phyloP scores from a whole-genome alignment of 1,140 invertebrate species.

The Zaprionus capensis region DNA sequence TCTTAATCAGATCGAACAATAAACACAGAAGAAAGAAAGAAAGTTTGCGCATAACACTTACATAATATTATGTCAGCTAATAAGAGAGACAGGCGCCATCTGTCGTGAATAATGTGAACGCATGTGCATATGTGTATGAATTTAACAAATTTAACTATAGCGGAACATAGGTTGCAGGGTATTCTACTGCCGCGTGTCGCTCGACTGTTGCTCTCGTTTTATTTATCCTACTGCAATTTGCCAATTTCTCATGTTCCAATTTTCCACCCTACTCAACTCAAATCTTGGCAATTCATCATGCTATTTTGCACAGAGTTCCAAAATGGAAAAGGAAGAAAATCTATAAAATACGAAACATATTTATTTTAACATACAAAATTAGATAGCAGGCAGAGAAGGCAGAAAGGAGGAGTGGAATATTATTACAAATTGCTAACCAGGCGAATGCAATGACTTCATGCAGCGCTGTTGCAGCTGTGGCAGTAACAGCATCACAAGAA shows the following conservation, averaged over 20 bases:
- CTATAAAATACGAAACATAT: conserved; percentile 16
- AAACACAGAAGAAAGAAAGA: no score
- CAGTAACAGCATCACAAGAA: conserved; percentile 33
- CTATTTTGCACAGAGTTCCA: background rate
- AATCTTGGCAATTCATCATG: conserved; percentile 17
- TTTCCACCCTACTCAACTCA: conserved; percentile 2
- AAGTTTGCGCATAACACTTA: no score
- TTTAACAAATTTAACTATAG: no score
- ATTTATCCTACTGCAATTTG: background rate
- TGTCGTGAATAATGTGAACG: no score
- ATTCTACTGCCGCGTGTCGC: no score
- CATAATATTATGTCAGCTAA: no score
- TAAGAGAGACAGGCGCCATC: no score
- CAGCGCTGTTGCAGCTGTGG: conserved; percentile 66
- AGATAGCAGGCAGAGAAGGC: conserved; percentile 24
- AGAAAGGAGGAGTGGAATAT: conserved; percentile 15
- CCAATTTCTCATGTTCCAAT: background rate
- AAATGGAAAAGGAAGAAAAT: conserved; percentile 6
- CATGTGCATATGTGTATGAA: no score
- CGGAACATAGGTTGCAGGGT: no score
- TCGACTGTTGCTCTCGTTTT: no score
- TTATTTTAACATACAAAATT: conserved; percentile 49
- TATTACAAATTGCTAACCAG: conserved; percentile 60
- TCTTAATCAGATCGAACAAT: no score
- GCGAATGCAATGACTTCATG: conserved; percentile 67